Percentiles rank a stretch among this genome's conserved stretches.
Conservation (phyloP, 2,888 invertebrate species). For the Deroplatys truncata region DNA sequence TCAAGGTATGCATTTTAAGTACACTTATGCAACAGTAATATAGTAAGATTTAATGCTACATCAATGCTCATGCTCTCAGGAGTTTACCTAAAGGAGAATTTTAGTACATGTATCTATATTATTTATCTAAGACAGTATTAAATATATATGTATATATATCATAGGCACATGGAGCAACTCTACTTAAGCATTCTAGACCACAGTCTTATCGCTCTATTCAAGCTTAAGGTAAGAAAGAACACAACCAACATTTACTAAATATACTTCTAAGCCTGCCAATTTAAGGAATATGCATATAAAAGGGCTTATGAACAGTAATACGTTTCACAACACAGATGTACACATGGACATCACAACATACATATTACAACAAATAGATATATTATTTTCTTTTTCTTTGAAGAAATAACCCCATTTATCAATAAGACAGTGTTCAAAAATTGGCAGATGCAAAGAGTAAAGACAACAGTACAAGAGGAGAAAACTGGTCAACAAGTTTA, state of each 20-base stretch:
- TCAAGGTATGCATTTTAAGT: too few relatives aligned
- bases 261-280: neutral
- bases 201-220: neutral
- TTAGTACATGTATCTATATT: neutral
- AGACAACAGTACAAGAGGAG: neutral
- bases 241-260: neutral
- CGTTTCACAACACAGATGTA: neutral
- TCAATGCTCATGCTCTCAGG: too few relatives aligned
- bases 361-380: neutral
- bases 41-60: too few relatives aligned
- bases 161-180: neutral
- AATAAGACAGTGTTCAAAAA: neutral
- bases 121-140: neutral
- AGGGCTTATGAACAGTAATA: neutral
- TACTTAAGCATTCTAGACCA: neutral
- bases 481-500: neutral
- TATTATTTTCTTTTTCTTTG: neutral
- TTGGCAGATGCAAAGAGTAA: neutral
- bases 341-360: neutral
- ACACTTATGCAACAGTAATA: too few relatives aligned
- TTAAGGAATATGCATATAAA: neutral
- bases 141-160: neutral
- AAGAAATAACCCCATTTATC: neutral
- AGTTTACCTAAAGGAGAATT: neutral
- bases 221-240: neutral